A percentile compares a stretch with the other conserved stretches of the same genome.
Evolutionary conservation across 2,888 invertebrate species (phyloP).

Genomic region (Dioctria rufipes): DNA sequence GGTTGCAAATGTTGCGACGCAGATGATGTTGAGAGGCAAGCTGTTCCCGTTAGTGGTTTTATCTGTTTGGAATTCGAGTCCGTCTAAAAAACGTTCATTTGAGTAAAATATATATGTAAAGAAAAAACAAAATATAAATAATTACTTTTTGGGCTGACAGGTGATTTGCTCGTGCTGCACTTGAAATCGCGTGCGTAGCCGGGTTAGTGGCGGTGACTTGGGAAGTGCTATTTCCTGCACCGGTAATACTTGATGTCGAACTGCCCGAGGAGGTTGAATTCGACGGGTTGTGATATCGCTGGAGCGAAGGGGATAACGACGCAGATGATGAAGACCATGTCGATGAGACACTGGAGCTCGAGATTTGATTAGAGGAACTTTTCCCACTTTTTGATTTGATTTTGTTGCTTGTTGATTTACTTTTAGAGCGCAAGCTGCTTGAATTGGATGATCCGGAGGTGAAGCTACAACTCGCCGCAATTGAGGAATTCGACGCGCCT

Average conservation of each 20-base stretch:
- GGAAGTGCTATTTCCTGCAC: slow-evolving; percentile 57
- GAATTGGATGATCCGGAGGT: background rate
- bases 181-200: slow-evolving; percentile 22
- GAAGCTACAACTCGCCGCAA: background rate
- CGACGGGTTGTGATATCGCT: slow-evolving; percentile 2
- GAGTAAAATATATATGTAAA: background rate
- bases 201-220: background rate
- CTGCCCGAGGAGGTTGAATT: slow-evolving; percentile 9
- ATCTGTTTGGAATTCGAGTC: slow-evolving; percentile 50
- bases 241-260: slow-evolving; percentile 42
- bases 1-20: slow-evolving; percentile 40
- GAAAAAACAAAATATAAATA: background rate
- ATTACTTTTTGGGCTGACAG: slow-evolving; percentile 41
- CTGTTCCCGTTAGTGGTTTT: slow-evolving; percentile 40
- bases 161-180: slow-evolving; percentile 9
- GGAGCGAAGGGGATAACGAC: background rate
- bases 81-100: background rate
- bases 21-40: slow-evolving; percentile 20
- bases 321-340: slow-evolving; percentile 28
- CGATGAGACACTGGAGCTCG: slow-evolving; percentile 3
- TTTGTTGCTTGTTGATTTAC: slow-evolving; percentile 53
- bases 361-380: slow-evolving; percentile 41
- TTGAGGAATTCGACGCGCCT: background rate
- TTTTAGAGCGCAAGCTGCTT: slow-evolving; percentile 51
- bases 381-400: slow-evolving; percentile 57